Evolutionary conservation across 2,888 invertebrate species (phyloP).

Genomic region (Pammene fasciana): DNA sequence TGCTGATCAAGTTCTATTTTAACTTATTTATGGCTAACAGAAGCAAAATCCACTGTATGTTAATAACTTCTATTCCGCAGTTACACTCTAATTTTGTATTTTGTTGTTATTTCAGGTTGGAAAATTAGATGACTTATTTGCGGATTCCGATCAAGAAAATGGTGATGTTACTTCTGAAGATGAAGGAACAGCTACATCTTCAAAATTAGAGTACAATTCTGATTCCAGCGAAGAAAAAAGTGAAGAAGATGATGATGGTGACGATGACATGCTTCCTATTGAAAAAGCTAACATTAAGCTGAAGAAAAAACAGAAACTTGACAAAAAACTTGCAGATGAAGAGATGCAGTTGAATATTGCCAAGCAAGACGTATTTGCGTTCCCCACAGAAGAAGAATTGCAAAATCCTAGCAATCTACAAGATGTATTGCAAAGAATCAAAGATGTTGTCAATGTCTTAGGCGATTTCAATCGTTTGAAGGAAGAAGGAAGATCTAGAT

Average conservation of each 20-base stretch:
- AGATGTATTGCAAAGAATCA: constrained; percentile 94
- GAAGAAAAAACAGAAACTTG: constrained; percentile 87
- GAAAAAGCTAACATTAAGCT: constrained; percentile 92
- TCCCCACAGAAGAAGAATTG: constrained; percentile 90
- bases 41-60: too few species aligned
- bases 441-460: constrained; percentile 91
- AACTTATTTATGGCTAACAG: too few species aligned
- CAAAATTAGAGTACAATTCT: constrained; percentile 67
- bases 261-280: constrained; percentile 90
- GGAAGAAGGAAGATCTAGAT: constrained; percentile 87
- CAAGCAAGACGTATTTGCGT: constrained; percentile 89
- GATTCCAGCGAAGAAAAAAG: constrained; percentile 65
- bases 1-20: too few species aligned
- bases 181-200: constrained; percentile 56
- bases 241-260: constrained; percentile 67
- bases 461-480: constrained; percentile 89
- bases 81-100: background rate
- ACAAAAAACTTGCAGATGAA: constrained; percentile 88
- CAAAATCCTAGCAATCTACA: constrained; percentile 89
- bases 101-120: constrained; percentile 66
- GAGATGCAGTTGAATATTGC: constrained; percentile 92
- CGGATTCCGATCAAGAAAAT: constrained; percentile 74
- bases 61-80: too few species aligned
- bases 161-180: constrained; percentile 64
- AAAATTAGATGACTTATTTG: constrained; percentile 81